Evolutionary conservation across 2,888 invertebrate species (phyloP), one percentile per base, ranked within the genome.

Genomic region (Lepeophtheirus nordmannii): DNA sequence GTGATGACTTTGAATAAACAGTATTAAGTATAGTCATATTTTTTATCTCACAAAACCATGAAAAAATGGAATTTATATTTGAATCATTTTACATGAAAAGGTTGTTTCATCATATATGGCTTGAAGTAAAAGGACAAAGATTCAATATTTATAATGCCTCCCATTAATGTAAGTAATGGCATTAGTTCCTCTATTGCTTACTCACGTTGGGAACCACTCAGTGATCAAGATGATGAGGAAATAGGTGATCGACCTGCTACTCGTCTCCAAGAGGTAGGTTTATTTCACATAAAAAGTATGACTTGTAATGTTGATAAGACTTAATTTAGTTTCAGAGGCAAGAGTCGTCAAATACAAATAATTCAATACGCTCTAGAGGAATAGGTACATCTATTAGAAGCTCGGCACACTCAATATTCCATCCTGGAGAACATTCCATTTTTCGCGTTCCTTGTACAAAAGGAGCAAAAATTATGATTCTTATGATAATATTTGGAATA

Each of bases 401-500:
- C 30, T 30, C 30, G 7, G 30, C 30, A 30, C 8, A 14, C 5
- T 14, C n/a, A n/a, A 14, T 46, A 46, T 8, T 46, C 53, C 17
- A n/a, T 8, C 17, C 53, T 46, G 53, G 53, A 17, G 53, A 46
- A 17, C 17, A 5, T 2, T 46, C 53, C 14, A 14, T 46, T 14
- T 46, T 46, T 8, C 53, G 53, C n/a, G n/a, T 14, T 5, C 53
- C 53, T n/a, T 46, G 53, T 46, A 46, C 53, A 17, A 46, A 46
- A 17, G 53, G 53, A 46, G 53, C 53, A 14, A 46, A 46, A 41
- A 41, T 41, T 9, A 62, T 62, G 62, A 40, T 37, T 14, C 12
- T 62, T 23, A 17, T 62, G 12, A 41, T 62, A 12, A 38, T 62
- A 9, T 40, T 62, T 20, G 62, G 62, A 11, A 17, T 62, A 14